Base-by-base conservation (phyloP, 2,797 vertebrate species). In the Buphagus erythrorhynchus region DNA sequence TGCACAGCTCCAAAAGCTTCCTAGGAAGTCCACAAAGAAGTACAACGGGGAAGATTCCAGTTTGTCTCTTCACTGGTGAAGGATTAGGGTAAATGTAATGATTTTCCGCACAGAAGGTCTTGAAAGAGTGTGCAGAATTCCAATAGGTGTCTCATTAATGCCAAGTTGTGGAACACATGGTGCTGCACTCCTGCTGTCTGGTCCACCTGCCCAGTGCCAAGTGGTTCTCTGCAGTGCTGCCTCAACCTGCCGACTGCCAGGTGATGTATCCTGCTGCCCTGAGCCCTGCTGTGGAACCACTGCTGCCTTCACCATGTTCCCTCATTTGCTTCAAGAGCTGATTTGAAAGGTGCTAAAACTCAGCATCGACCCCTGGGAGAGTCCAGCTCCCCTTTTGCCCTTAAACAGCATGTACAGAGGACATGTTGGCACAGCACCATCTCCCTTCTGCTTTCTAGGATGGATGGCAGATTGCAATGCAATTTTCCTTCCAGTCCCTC, bases 91-190 rank as follows among this genome's bases (percentile, higher is more conserved):
- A 93, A 96, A 93, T 0, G 28, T 78, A 81, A 61, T 25, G 0
- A 92, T 96, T 96, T 96, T 96, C 93, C 0, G 5, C 95, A 91
- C 92, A 95, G 93, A 88, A 86, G 85, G 80, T 69, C 93, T 97
- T 95, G 94, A 91, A 90, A 74, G 77, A 88, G 45, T 5, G 26
- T 58, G 46, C 62, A 84, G 93, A 79, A 96, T 95, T 98, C 96
- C 94, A 95, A 90, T 91, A 95, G 93, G 95, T 97, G 95, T 97
- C 96, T 96, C 96, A 96, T 97, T 97, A 97, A 92, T 95, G 97
- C 97, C 98, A 97, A 95, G 90, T 19, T 0, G 3, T 17, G 58
- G 93, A 96, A 86, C 90, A 92, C 93, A 84, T 86, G 95, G 94
- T 46, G 87, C 89, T 18, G 29, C 95, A 69, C 95, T 97, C 97